Conservation (phyloP, 2,888 invertebrate species). For the Odontocolon sp. region DNA sequence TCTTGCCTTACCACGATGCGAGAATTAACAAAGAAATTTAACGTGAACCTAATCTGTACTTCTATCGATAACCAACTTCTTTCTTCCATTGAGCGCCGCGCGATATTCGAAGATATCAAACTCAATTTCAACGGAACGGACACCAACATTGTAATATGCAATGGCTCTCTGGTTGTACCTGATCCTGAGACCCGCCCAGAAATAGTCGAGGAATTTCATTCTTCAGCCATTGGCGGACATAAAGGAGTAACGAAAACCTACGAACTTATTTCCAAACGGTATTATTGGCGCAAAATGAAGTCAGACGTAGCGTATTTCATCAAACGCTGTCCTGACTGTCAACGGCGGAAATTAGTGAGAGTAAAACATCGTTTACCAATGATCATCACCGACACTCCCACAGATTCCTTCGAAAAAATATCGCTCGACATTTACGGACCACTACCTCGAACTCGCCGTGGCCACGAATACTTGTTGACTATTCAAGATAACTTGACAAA, state of each 20-base stretch:
- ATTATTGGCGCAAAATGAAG: not conserved
- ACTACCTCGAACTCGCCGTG: not conserved
- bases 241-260: not conserved
- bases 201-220: not conserved
- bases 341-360: not conserved
- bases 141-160: constrained; percentile 4
- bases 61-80: not conserved
- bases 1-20: not conserved
- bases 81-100: not conserved
- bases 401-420: not conserved
- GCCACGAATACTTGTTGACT: not conserved
- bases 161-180: not conserved
- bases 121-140: not conserved
- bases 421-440: constrained; percentile 9
- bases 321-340: not conserved
- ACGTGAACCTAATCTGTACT: not conserved
- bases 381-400: constrained; percentile 4
- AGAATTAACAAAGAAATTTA: not conserved
- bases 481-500: constrained; percentile 7
- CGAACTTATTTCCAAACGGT: not conserved
- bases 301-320: not conserved
- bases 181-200: not conserved
- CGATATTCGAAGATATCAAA: not conserved
- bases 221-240: not conserved
- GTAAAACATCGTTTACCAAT: constrained; percentile 6